Base-by-base conservation (phyloP, 2,113 vertebrate genomes). In the Chinchilla lanigera region DNA sequence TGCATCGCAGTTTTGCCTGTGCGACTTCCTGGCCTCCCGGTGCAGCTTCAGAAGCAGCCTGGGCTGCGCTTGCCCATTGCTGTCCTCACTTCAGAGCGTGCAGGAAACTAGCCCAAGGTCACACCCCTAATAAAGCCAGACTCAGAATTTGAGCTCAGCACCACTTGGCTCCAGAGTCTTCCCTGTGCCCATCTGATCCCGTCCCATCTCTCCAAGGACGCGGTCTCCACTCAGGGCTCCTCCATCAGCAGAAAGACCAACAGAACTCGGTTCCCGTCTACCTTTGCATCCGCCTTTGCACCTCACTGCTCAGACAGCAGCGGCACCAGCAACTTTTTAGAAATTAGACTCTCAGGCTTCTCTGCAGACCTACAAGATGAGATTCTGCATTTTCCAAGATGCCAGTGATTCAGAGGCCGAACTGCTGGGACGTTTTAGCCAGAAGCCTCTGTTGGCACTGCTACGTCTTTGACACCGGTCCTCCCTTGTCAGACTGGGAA, bases 191-290 rank as follows among this genome's bases (percentile, higher is more conserved):
- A 2, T 47, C 86, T 13, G 47, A 63, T 78, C 82, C 80, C 24
- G 7, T 11, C 41, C 71, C 50, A 19, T 60, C 28, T 61, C 30
- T 73, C 33, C 71, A 14, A 17, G 12, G 47, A 81, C 26, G 41
- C 30, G 50, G 4, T 14, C n/a, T 9, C 14, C 9, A 69, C 38
- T 33, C 63, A 4, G 11, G 50, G 33, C 19, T 47, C 67, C 50
- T 35, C n/a, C 13, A 0, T 6, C 50, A 16, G 58, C 73, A 26
- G 47, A 56, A 7, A 5, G 28, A n/a, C 12, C 24, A 0, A 0
- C 4, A 41, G 69, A 78, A 22, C 33, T 41, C 14, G 0, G 82
- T 1, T 0, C 13, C 47, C 33, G 8, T n/a, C 61, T 54, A 10
- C n/a, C 33, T 58, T n/a, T 47, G 77, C 44, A 16, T 56, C 75